Base-by-base conservation (phyloP, 2,797 vertebrate genomes). In the Aulostomus chinensis region DNA sequence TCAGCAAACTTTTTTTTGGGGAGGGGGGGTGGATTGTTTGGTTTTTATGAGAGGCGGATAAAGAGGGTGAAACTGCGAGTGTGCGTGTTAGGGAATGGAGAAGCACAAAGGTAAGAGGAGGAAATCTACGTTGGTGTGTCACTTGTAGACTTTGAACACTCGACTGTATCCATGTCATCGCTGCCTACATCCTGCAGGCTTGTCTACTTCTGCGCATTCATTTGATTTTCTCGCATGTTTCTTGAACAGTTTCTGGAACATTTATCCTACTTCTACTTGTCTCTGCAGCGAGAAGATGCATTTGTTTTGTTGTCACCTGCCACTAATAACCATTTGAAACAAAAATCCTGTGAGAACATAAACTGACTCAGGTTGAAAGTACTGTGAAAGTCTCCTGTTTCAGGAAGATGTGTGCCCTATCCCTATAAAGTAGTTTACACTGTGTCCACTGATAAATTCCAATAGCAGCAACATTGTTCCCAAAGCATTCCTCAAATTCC, bases 91-190 rank as follows among this genome's bases (percentile, higher is more conserved):
- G 64, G 38, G 72, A 81, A 92, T 92, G 91, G 90, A 92, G 65
- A 88, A 89, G 86, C 89, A 91, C 81, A 89, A 89, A 90, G 91
- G 91, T 92, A 82, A 70, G 85, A 39, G 9, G 30, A 31, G 18
- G n/a, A 12, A 17, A 55, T 4, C 10, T 0, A 35, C 17, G 34
- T 60, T 30, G n/a, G n/a, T 26, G 32, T 12, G 21, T 26, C 34
- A 51, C 11, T 8, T 36, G 36, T 35, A 24, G 28, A 30, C 21
- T 50, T 38, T 17, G 51, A 33, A 32, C 30, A 14, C 30, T 5
- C 2, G 1, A 3, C 4, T 41, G 28, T 26, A 18, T 41, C 29
- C 9, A 5, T 20, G 33, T 15, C 36, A 34, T 5, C 4, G n/a
- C 35, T 58, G 40, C 49, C 26, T 20, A 12, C 6, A 25, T 7